Conservation (phyloP, 2,797 vertebrate genomes). For the Podarcis lilfordi region DNA sequence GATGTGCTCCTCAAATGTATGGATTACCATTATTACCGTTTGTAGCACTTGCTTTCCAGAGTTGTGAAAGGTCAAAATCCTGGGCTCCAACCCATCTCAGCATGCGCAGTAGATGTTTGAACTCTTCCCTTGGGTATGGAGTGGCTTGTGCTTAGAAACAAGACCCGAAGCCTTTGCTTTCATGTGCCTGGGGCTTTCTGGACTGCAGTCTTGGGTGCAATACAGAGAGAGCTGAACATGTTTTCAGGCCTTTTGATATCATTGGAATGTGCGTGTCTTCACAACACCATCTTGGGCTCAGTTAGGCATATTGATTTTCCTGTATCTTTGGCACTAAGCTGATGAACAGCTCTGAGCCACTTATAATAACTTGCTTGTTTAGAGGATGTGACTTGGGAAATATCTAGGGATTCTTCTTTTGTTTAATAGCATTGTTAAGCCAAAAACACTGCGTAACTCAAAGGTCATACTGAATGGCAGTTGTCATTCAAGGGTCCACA, state of each 20-base stretch:
- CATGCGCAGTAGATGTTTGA: background rate
- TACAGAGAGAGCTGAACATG: background rate
- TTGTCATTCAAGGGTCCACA: accelerated
- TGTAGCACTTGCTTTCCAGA: background rate
- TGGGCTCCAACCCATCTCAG: too few species aligned
- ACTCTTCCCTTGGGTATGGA: too few species aligned
- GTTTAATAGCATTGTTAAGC: background rate
- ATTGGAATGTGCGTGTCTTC: background rate
- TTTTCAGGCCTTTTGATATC: background rate
- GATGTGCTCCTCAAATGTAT: background rate
- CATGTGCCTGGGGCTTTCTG: background rate
- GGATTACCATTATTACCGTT: background rate
- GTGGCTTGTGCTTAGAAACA: background rate
- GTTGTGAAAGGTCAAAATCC: background rate
- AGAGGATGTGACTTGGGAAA: accelerated
- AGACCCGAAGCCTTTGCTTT: background rate
- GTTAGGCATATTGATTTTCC: background rate
- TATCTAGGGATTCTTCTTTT: background rate
- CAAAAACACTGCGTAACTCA: background rate
- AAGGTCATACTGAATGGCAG: background rate
- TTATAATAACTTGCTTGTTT: background rate
- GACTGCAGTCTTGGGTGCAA: background rate
- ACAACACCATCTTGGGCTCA: background rate
- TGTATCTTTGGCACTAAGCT: background rate
- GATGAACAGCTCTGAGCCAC: background rate